These are phyloP conservation scores for Percina caprodes DNA, from an alignment of 2,113 vertebrate genomes.

Conservation along the genomic window DNA sequence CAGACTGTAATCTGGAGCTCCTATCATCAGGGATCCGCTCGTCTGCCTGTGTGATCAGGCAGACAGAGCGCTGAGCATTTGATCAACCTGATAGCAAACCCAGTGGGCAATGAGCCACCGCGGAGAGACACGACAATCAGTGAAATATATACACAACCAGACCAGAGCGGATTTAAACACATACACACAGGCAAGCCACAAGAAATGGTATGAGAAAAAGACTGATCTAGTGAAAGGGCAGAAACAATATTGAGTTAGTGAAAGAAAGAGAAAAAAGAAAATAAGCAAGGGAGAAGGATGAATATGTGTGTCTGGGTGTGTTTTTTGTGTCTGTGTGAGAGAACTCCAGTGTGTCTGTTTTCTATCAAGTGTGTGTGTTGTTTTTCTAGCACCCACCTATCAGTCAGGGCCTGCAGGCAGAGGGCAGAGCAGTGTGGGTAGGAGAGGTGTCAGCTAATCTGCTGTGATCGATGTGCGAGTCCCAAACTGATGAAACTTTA, in stretches of 20 bases:
- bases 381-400: constrained; percentile 63
- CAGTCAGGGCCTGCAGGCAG: constrained; percentile 64
- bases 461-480: constrained; percentile 73
- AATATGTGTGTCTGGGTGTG: constrained; percentile 34
- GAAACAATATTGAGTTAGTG: constrained; percentile 53
- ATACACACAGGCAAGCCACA: constrained; percentile 8
- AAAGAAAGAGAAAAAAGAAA: constrained; percentile 55
- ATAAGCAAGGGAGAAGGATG: constrained; percentile 26
- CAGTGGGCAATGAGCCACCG: constrained; percentile 59
- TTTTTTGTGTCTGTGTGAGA: constrained; percentile 5
- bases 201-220: constrained; percentile 44
- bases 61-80: constrained; percentile 59
- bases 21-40: constrained; percentile 57
- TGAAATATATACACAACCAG: constrained; percentile 27
- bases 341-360: constrained; percentile 55
- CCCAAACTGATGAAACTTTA: constrained; percentile 71
- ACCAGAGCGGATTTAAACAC: constrained; percentile 19
- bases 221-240: constrained; percentile 53
- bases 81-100: constrained; percentile 62
- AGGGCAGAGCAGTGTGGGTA: constrained; percentile 74
- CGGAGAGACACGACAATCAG: constrained; percentile 47
- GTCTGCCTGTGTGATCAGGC: constrained; percentile 59
- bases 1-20: constrained; percentile 63
- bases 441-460: constrained; percentile 78
- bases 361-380: constrained; percentile 45